Percentiles rank a stretch among this genome's conserved stretches.
Evolutionary conservation across 2,797 vertebrate genomes (phyloP).

Genomic region (Triplophysa yarkandensis): DNA sequence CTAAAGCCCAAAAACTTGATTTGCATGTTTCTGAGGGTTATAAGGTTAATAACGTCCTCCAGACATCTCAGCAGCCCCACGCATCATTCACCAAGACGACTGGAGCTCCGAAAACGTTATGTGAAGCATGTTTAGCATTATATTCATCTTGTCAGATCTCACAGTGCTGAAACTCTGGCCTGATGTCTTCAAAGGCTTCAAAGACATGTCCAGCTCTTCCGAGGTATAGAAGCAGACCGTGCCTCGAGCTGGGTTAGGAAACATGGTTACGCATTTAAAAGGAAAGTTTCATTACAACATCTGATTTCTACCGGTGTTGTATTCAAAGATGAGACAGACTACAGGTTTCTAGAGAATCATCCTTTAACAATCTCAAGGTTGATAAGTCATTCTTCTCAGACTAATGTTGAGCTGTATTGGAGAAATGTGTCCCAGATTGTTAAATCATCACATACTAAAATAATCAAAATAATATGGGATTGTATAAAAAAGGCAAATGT

Average conservation of each 20-base stretch:
- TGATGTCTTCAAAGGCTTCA: neutral
- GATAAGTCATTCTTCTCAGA: neutral
- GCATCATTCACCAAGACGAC: neutral
- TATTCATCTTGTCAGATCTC: constrained; percentile 4
- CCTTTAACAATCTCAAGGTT: neutral
- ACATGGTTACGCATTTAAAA: constrained; percentile 18
- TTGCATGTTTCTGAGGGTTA: constrained; percentile 7
- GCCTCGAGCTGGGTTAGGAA: constrained; percentile 15
- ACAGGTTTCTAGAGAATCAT: neutral
- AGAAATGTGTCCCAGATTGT: neutral
- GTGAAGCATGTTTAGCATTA: neutral
- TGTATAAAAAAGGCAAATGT: neutral
- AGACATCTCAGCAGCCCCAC: neutral
- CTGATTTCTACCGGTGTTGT: neutral
- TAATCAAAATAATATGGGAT: neutral
- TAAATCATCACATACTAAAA: too few species aligned
- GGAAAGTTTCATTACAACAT: neutral
- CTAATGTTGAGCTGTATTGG: neutral
- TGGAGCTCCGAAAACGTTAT: neutral
- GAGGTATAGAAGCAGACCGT: neutral
- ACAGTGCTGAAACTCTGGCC: neutral
- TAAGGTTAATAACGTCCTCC: constrained; percentile 29
- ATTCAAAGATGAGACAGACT: neutral
- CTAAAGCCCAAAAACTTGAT: constrained; percentile 3
- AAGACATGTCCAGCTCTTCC: neutral